Percentiles rank a stretch among this genome's conserved stretches.
phyloP scores from a whole-genome alignment of 1,140 invertebrate genomes.

The Microplitis mediator region DNA sequence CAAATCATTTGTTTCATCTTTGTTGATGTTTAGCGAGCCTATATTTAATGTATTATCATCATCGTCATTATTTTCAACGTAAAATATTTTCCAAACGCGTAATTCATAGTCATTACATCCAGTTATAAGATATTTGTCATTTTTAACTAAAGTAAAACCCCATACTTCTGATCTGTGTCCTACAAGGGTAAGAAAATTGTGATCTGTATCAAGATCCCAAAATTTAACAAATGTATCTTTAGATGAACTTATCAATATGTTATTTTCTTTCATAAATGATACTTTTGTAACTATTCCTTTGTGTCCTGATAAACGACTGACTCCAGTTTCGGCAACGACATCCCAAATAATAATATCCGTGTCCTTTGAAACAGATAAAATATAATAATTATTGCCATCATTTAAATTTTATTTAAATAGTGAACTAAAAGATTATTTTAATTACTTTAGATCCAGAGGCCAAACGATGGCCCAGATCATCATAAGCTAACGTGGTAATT shows the following conservation, averaged over 20 bases:
- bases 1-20: conserved; percentile 66
- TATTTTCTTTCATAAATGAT: conserved; percentile 76
- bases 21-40: conserved; percentile 51
- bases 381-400: conserved; percentile 21
- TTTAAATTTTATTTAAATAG: too few species aligned
- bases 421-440: conserved; percentile 23
- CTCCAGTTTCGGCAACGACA: conserved; percentile 86
- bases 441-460: conserved; percentile 85
- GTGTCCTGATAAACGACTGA: conserved; percentile 89
- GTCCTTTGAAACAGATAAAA: conserved; percentile 66
- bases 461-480: conserved; percentile 77
- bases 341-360: conserved; percentile 96
- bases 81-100: conserved; percentile 77
- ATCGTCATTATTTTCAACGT: conserved; percentile 39
- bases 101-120: conserved; percentile 86
- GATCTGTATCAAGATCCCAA: conserved; percentile 94
- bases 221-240: conserved; percentile 97
- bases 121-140: conserved; percentile 83
- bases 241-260: conserved; percentile 86
- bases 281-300: conserved; percentile 90
- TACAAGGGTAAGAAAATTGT: conserved; percentile 93
- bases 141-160: conserved; percentile 78
- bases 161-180: conserved; percentile 85
- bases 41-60: conserved; percentile 60
- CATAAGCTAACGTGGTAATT: conserved; percentile 83